Evolutionary conservation across 92 coral and sea anemone species (phyloP).

Genomic region (Porites cylindrica): DNA sequence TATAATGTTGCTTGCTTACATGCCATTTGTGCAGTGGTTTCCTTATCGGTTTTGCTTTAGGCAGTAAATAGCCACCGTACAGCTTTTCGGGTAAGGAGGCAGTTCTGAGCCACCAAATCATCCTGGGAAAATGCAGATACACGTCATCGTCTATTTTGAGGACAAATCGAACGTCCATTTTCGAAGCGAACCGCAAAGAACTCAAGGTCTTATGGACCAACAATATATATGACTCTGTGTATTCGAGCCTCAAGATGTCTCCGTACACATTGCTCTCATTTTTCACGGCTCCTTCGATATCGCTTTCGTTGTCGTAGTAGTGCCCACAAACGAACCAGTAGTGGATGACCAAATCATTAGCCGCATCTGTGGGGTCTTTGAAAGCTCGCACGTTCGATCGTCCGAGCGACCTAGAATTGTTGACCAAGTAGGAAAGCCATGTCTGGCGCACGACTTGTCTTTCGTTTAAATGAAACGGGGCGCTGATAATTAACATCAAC

Average conservation of each 20-base stretch:
- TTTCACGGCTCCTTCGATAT: not conserved
- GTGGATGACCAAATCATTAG: not conserved
- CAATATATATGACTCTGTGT: constrained; percentile 40
- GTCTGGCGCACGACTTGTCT: constrained; percentile 16
- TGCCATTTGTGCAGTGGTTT: not conserved
- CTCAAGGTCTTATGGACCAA: constrained; percentile 51
- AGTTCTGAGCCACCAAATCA: constrained; percentile 53
- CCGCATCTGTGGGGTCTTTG: not conserved
- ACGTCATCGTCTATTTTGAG: constrained; percentile 69
- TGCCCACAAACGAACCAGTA: constrained; percentile 23
- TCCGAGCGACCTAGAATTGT: not conserved
- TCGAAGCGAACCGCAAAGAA: constrained; percentile 45
- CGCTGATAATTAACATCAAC: constrained; percentile 10
- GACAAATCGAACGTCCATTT: constrained; percentile 37
- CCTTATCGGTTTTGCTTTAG: not conserved
- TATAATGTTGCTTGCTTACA: constrained; percentile 1
- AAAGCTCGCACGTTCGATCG: not conserved
- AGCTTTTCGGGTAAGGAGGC: constrained; percentile 43
- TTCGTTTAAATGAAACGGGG: not conserved
- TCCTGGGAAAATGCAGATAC: constrained; percentile 56
- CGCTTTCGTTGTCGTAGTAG: not conserved
- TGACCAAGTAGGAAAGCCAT: constrained; percentile 10
- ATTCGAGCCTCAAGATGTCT: constrained; percentile 49
- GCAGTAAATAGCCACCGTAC: constrained; percentile 34
- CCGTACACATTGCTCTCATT: constrained; percentile 18